Evolutionary conservation across 2,888 invertebrate species (phyloP).

Genomic region (Heliconius hortense): DNA sequence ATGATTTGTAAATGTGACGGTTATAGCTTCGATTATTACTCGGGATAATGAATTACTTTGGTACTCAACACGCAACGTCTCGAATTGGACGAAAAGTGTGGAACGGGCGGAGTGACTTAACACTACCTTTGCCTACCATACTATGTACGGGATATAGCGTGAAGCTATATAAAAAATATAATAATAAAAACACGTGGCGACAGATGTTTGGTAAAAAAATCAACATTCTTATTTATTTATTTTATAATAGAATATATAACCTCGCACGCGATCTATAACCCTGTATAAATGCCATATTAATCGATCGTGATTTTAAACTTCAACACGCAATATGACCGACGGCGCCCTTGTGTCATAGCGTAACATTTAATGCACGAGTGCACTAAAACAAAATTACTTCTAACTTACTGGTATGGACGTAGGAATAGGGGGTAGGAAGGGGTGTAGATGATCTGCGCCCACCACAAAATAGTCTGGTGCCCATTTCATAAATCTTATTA

Average conservation of each 20-base stretch:
- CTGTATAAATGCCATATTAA: constrained; percentile 21
- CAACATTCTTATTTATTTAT: neutral
- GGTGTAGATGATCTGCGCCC: too few relatives aligned
- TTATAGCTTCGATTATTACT: too few relatives aligned
- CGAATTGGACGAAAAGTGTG: neutral
- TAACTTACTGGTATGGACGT: neutral
- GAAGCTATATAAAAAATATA: neutral
- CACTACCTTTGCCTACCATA: neutral
- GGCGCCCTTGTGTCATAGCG: constrained; percentile 41
- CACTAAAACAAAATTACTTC: constrained; percentile 34
- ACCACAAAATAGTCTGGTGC: too few relatives aligned
- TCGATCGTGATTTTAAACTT: constrained; percentile 35
- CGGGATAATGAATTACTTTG: neutral
- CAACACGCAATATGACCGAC: constrained; percentile 38
- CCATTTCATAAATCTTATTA: too few relatives aligned
- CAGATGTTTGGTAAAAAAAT: neutral
- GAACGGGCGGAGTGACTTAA: neutral
- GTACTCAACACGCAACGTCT: neutral
- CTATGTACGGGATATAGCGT: neutral
- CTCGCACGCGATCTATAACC: neutral
- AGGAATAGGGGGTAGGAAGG: too few relatives aligned
- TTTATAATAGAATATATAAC: neutral
- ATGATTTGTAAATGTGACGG: too few relatives aligned
- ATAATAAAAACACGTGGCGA: neutral
- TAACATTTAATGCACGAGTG: constrained; percentile 55